Conservation (phyloP, 2,888 invertebrate species). For the Trypoxylon attenuatum region DNA sequence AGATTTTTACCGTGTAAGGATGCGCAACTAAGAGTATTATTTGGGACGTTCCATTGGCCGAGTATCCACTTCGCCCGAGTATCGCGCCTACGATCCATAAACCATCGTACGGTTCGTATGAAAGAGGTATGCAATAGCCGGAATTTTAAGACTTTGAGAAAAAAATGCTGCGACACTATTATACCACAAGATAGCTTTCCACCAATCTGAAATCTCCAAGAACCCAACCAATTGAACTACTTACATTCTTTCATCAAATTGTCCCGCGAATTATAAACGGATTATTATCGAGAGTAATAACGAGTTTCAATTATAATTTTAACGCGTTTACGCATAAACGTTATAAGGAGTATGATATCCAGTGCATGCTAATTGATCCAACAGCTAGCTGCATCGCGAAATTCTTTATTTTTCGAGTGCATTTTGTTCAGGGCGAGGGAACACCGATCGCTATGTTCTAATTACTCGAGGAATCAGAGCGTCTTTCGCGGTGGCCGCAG, state of each 20-base stretch:
- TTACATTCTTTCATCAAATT: not conserved
- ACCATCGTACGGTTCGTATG: no score
- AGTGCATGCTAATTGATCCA: not conserved
- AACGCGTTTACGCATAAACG: no score
- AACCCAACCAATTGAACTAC: no score
- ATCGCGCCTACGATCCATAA: constrained; percentile 67
- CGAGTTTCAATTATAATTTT: no score
- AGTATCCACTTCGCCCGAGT: constrained; percentile 63
- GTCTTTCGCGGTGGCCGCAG: constrained; percentile 34
- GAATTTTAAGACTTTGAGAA: constrained; percentile 23
- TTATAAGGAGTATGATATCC: no score
- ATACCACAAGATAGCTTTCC: no score
- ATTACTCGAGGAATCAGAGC: constrained; percentile 56
- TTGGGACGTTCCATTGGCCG: constrained; percentile 73
- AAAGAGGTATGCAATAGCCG: constrained; percentile 56
- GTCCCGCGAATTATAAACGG: not conserved
- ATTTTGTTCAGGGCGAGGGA: constrained; percentile 35
- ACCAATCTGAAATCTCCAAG: no score
- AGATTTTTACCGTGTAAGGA: constrained; percentile 34
- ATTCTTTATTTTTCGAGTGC: constrained; percentile 30
- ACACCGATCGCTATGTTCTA: constrained; percentile 54
- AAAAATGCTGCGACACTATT: constrained; percentile 2
- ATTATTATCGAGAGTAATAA: not conserved
- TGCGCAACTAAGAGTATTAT: constrained; percentile 69
- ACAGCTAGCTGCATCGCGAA: constrained; percentile 2